Base-by-base conservation (phyloP, 2,888 invertebrate genomes). In the Oligia fasciuncula region DNA sequence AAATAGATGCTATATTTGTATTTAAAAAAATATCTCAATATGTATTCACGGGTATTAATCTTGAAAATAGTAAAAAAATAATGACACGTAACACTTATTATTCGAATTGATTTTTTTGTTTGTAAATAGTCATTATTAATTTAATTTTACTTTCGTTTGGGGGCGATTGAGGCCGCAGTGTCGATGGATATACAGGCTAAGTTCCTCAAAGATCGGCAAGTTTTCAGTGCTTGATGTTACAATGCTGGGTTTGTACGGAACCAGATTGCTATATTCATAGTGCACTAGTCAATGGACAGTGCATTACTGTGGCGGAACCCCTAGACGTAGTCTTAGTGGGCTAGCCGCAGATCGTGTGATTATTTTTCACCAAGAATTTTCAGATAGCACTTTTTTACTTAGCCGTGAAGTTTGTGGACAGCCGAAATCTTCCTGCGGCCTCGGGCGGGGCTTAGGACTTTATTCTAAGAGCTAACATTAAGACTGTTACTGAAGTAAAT, bases 261-360 rank as follows among this genome's bases (percentile, higher is more conserved):
- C 85, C 85, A 85, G 82, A 84, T 80, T 85, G 90, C 81, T 67
- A 43, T 85, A 73, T 82, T 81, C 75, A 79, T 71, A 67, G 67
- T 86, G 80, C 80, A 76, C 49, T 70, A 67, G 85, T 86, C 71
- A 73, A 40, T 80, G 78, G 85, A 84, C 87, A 69, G 75, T 81
- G 81, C 72, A 79, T 76, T 72, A 76, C 82, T 91, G 93, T 79
- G 94, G 91, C 90, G 93, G 94, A 94, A 94, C 94, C 94, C 93
- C 93, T 80, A 85, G 90, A 89, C 83, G 67, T 73, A 49, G 76
- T 85, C 89, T 88, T 77, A 82, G 93, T 94, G 94, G 94, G 94
- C 94, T 94, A 94, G 94, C 91, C 89, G 91, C 91, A 90, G 87
- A 67, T 70, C 73, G 69, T 81, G 86, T 87, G 83, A 83, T 81